Evolutionary conservation across 2,113 vertebrate genomes (phyloP).

Genomic region (Limanda limanda): DNA sequence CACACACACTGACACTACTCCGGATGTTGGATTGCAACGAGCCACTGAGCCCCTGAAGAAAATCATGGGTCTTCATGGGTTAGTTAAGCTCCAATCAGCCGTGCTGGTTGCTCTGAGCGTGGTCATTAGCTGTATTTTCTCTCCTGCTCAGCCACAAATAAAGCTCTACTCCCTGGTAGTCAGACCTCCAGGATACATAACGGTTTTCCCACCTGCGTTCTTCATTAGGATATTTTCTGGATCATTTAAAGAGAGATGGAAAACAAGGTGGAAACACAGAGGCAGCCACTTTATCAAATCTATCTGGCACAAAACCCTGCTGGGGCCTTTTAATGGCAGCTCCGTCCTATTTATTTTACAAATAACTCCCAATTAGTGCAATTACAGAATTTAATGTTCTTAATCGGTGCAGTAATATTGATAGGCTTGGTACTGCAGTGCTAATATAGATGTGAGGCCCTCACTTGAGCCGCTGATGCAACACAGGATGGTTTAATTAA

Average conservation of each 20-base stretch:
- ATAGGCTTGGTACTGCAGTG: conserved; percentile 20
- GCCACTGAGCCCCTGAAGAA: neutral
- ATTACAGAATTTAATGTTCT: conserved; percentile 62
- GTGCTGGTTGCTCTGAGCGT: conserved; percentile 44
- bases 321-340: conserved; percentile 46
- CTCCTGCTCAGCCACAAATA: conserved; percentile 15
- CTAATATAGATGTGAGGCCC: conserved; percentile 27
- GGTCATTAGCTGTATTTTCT: conserved; percentile 69
- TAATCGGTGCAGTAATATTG: conserved; percentile 45
- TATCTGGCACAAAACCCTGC: conserved; percentile 59
- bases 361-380: conserved; percentile 69
- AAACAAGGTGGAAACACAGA: conserved; percentile 50
- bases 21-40: neutral
- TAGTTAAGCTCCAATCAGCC: conserved; percentile 60
- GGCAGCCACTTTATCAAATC: conserved; percentile 62
- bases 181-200: conserved; percentile 45
- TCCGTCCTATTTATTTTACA: conserved; percentile 71
- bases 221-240: conserved; percentile 69
- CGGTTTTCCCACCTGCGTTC: conserved; percentile 66
- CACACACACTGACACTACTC: neutral
- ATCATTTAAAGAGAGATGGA: conserved; percentile 68
- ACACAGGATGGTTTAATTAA: conserved; percentile 46
- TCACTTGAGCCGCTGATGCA: conserved; percentile 4
- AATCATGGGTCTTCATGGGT: conserved; percentile 42
- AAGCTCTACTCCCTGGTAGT: conserved; percentile 10